phyloP scores from a whole-genome alignment of 2,113 vertebrate genomes.

The Cyanoramphus novaezelandiae region DNA sequence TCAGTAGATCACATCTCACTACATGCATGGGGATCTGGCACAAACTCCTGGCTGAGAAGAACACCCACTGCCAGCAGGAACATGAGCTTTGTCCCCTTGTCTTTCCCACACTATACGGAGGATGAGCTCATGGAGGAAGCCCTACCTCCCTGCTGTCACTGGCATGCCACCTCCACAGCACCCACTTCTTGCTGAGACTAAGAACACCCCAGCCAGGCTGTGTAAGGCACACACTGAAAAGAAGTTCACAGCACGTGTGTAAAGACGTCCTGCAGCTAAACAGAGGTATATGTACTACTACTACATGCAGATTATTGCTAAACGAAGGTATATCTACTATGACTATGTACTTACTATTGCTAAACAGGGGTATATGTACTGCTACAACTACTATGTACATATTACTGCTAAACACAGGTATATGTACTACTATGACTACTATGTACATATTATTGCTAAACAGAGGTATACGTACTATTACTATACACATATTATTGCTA shows the following conservation, averaged over 20 bases:
- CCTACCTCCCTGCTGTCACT: background rate
- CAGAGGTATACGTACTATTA: background rate
- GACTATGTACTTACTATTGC: background rate
- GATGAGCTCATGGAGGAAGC: background rate
- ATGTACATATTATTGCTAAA: background rate
- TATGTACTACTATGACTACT: background rate
- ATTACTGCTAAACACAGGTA: background rate
- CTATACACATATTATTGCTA: background rate
- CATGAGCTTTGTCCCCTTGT: background rate
- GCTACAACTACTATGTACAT: background rate
- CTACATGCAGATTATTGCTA: background rate
- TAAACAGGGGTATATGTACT: background rate
- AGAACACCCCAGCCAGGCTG: background rate
- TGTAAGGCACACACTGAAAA: fast-evolving
- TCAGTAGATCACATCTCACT: background rate
- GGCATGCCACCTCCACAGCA: background rate
- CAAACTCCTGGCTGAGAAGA: background rate
- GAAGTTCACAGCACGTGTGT: fast-evolving
- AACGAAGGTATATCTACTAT: background rate
- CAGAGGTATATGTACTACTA: fast-evolving
- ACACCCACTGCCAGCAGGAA: background rate
- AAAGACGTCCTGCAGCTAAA: background rate
- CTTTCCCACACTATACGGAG: background rate
- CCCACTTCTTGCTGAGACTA: background rate
- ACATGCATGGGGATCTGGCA: background rate